A percentile compares a stretch with the other conserved stretches of the same genome.
These are phyloP conservation scores for Sterrhoptilus dennistouni DNA, from an alignment of 2,113 vertebrate species.

Conservation along the genomic window DNA sequence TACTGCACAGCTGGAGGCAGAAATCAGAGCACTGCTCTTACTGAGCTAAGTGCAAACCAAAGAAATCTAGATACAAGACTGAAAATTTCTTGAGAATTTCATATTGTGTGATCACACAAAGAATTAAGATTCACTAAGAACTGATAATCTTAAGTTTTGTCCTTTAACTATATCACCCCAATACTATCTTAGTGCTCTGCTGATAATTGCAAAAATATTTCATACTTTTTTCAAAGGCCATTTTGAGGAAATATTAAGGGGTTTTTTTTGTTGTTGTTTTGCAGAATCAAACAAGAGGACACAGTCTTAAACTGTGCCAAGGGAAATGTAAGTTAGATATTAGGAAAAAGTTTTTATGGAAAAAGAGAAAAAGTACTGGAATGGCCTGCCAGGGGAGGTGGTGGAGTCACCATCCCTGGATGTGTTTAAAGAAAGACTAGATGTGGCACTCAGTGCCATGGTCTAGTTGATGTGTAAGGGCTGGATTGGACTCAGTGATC, in stretches of 20 bases:
- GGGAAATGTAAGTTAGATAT: neutral
- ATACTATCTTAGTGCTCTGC: neutral
- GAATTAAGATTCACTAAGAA: neutral
- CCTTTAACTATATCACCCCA: neutral
- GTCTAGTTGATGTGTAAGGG: neutral
- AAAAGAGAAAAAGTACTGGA: neutral
- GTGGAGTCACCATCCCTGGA: neutral
- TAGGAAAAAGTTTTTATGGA: neutral
- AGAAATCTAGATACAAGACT: neutral
- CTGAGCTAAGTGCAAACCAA: neutral
- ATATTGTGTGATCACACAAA: neutral
- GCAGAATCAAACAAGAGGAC: neutral
- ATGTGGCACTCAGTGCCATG: neutral
- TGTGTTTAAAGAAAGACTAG: neutral
- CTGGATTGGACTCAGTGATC: neutral
- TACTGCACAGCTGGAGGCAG: neutral
- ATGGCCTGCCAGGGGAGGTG: neutral
- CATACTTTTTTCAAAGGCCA: neutral
- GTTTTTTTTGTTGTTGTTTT: neutral
- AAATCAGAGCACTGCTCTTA: neutral
- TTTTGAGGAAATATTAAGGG: neutral
- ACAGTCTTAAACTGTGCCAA: neutral
- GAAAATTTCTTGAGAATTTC: conserved; percentile 15
- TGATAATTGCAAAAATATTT: neutral
- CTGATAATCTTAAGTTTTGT: neutral